Conservation (phyloP, 2,888 invertebrate genomes). For the Eupithecia tripunctaria region DNA sequence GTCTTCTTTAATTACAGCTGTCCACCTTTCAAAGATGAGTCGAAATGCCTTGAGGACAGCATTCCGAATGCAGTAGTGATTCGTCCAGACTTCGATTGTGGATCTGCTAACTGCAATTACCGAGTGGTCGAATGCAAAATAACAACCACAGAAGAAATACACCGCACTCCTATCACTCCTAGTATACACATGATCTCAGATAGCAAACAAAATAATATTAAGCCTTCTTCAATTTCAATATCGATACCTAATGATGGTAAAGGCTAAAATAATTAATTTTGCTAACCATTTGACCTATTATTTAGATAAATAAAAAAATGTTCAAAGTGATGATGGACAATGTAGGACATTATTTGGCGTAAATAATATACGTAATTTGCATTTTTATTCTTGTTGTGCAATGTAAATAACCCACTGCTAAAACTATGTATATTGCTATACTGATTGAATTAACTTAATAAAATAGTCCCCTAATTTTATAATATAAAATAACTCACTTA, state of each 20-base stretch:
- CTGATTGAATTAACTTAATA: background rate
- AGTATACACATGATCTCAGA: conserved; percentile 58
- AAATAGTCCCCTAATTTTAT: background rate
- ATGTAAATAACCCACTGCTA: conserved; percentile 29
- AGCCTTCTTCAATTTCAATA: conserved; percentile 84
- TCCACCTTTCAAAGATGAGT: conserved; percentile 77
- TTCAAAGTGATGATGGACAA: conserved; percentile 55
- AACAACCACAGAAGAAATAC: conserved; percentile 76
- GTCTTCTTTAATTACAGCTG: conserved; percentile 60
- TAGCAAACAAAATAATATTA: conserved; percentile 48
- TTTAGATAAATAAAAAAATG: conserved; percentile 50
- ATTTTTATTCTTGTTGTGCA: conserved; percentile 5
- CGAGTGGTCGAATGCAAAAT: conserved; percentile 79
- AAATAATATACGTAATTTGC: conserved; percentile 2
- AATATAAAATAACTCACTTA: background rate
- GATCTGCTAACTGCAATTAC: conserved; percentile 75
- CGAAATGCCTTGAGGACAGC: conserved; percentile 65
- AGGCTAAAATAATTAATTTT: conserved; percentile 64
- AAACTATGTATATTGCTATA: background rate
- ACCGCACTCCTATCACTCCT: conserved; percentile 55
- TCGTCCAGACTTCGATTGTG: conserved; percentile 75
- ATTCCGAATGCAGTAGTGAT: conserved; percentile 73
- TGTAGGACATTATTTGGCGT: conserved; percentile 52
- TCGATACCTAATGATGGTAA: conserved; percentile 85
- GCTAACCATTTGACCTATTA: conserved; percentile 5